Conservation (phyloP, 2,797 vertebrate species). For the Sebastes variabilis region DNA sequence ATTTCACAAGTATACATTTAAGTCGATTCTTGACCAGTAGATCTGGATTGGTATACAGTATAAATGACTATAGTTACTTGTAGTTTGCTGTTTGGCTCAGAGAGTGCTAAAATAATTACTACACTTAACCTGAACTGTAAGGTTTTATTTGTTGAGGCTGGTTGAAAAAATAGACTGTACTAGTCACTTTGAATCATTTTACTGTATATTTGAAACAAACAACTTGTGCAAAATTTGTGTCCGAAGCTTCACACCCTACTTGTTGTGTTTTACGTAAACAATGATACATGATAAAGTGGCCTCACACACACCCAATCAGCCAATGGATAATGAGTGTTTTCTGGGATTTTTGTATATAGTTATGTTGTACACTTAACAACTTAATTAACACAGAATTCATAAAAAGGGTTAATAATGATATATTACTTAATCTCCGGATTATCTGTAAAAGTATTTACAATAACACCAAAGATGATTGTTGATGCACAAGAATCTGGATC, state of each 20-base stretch:
- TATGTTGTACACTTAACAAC: background rate
- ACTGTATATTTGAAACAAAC: background rate
- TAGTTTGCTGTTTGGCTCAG: background rate
- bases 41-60: background rate
- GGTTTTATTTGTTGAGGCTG: background rate
- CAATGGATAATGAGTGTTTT: background rate
- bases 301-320: background rate
- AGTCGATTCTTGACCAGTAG: background rate
- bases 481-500: background rate
- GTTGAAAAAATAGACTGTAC: background rate
- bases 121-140: background rate
- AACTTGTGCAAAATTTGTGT: background rate
- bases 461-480: background rate
- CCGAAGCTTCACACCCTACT: background rate
- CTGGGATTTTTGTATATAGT: background rate
- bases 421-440: background rate
- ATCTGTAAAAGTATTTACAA: background rate
- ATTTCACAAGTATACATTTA: background rate
- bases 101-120: background rate
- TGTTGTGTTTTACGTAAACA: background rate
- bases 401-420: background rate
- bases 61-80: background rate
- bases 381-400: background rate
- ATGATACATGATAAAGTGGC: background rate
- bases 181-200: background rate